Evolutionary conservation across 2,888 invertebrate species (phyloP).

Genomic region (Zhuqinia jingwanae): DNA sequence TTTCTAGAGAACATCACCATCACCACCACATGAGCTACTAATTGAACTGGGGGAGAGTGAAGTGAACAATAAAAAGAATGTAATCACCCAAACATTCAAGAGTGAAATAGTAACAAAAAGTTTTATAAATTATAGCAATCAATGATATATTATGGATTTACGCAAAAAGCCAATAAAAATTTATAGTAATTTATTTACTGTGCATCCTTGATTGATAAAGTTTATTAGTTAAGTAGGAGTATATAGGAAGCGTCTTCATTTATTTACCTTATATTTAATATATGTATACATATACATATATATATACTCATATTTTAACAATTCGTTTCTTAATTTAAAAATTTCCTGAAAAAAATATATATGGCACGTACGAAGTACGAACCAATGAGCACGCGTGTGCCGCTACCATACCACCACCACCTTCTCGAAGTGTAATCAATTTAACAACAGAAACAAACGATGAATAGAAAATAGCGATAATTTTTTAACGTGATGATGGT

Average conservation of each 20-base stretch:
- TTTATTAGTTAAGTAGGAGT: neutral
- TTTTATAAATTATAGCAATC: neutral
- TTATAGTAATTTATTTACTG: neutral
- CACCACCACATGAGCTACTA: neutral
- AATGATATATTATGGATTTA: constrained; percentile 3
- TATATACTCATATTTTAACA: neutral
- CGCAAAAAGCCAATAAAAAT: no score
- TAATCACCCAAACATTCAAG: neutral
- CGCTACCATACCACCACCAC: no score
- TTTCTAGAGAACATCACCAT: constrained; percentile 22
- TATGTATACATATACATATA: no score
- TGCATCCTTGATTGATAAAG: constrained; percentile 13
- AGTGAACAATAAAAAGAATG: constrained; percentile 43
- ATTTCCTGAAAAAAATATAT: constrained; percentile 6
- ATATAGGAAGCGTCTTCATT: constrained; percentile 3
- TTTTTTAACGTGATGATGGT: constrained; percentile 16
- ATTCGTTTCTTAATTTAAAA: neutral
- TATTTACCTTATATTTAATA: constrained; percentile 14
- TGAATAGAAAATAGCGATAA: constrained; percentile 37
- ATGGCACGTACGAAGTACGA: neutral
- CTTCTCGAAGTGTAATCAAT: no score
- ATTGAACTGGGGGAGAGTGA: constrained; percentile 56
- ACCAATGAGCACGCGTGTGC: no score
- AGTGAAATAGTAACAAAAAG: neutral
- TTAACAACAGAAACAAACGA: no score